Evolutionary conservation across 2,888 invertebrate species (phyloP), one percentile per base, ranked within the genome.

Genomic region (Andrena minutula): DNA sequence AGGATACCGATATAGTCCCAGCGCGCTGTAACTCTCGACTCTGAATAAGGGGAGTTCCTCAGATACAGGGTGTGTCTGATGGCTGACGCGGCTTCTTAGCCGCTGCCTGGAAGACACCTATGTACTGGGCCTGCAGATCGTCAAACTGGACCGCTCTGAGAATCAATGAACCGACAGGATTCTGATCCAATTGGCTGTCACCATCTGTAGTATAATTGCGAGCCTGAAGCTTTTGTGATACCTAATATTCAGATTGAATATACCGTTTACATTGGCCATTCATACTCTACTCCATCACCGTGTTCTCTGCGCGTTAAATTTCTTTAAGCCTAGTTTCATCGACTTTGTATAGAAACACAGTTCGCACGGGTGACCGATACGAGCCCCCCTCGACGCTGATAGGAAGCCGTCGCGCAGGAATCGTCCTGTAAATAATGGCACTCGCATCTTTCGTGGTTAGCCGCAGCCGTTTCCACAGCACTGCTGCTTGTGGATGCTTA

Each of bases 1-100:
- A 92, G 91, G 91, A 92, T 92, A 91, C 92, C 92, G 89, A 92
- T 92, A 91, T 92, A 90, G 89, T 85, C 66, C 61, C 35, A 20
- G 51, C 26, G 60, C 68, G 76, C 79, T 84, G 86, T 79, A 88
- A 88, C 86, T 79, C 76, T 68, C 75, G 74, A 71, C 79, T 80
- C 75, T 75, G 82, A 88, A 86, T 81, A 84, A 88, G 80, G 80
- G 82, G 70, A 79, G 79, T 72, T 70, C 73, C 78, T 68, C 66
- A 78, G 73, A 82, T 75, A 74, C 78, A 83, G 82, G 82, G 82
- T 83, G 83, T 78, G 78, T 68, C 82, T 41, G 81, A 80, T 56
- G 75, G 56, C 63, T 49, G 53, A 60, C 79, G 61, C 47, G 47
- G 63, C 28, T 28, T 63, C 61, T 41, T 69, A 61, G 75, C 26